Base-by-base conservation (phyloP, 1,140 invertebrate species). In the Diplogasteroides magnus region DNA sequence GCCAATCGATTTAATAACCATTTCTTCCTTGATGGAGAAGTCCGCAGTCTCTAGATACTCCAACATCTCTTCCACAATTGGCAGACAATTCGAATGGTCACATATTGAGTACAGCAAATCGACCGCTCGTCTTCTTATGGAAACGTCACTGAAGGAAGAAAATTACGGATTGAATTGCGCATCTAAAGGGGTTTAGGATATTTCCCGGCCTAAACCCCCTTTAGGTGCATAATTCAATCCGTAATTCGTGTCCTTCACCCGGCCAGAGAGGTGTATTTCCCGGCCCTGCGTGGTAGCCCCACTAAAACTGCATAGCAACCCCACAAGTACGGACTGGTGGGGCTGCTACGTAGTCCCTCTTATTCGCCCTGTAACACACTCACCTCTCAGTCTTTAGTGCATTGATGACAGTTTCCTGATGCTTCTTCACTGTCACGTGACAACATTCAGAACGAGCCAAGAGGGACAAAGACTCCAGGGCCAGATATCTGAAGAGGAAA, bases 101-200 rank as follows among this genome's bases (percentile, higher is more conserved):
- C 97, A 99, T 96, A 99, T 98, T 19, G 97, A 97, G 85, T 99
- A 99, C 0, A 99, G 84, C n/a, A 99, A 86, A 86, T 99, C 97
- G 1, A 99, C 95, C 60, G 97, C 97, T 83, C 96, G 90, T 81
- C 98, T 96, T 71, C 70, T 31, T 1, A 72, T 64, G 0, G 70
- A 72, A 1, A 72, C 70, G 56, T 72, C 70, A 55, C 70, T 68
- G 57, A 0, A 31, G 58, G 58, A 25, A 48, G 1, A 15, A 23
- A 57, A n/a, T n/a, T n/a, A n/a, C n/a, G n/a, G n/a, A n/a, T n/a
- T n/a, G n/a, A n/a, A n/a, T n/a, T n/a, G n/a, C n/a, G n/a, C n/a
- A n/a, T n/a, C n/a, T n/a, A n/a, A n/a, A n/a, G n/a, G n/a, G n/a
- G n/a, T n/a, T n/a, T n/a, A n/a, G n/a, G n/a, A n/a, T n/a, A n/a